A percentile compares a stretch with the other conserved stretches of the same genome.
Conservation (phyloP, 2,888 invertebrate genomes). For the Colletes collaris region DNA sequence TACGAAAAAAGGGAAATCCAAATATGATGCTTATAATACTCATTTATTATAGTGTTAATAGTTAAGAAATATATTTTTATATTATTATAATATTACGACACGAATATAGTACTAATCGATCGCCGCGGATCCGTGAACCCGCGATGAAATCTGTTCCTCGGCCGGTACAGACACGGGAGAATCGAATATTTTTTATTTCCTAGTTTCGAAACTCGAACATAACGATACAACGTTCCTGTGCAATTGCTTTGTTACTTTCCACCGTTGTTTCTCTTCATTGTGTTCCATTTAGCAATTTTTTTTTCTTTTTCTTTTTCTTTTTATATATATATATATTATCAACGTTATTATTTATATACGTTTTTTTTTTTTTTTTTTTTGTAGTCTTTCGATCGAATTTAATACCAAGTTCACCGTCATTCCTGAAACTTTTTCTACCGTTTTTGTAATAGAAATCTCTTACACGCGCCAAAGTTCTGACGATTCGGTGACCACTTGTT, state of each 20-base stretch:
- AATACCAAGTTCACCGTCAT: background rate
- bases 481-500: background rate
- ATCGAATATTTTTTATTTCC: slow-evolving; percentile 52
- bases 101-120: slow-evolving; percentile 75
- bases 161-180: slow-evolving; percentile 52
- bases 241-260: slow-evolving; percentile 40
- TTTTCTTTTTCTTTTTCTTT: background rate
- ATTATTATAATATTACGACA: slow-evolving; percentile 80
- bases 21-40: slow-evolving; percentile 82
- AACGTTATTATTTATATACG: slow-evolving; percentile 8
- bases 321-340: background rate
- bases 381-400: background rate
- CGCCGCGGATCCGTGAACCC: slow-evolving; percentile 66
- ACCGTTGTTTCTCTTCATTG: slow-evolving; percentile 22
- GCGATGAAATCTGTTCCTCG: slow-evolving; percentile 70
- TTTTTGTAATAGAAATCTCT: slow-evolving; percentile 2
- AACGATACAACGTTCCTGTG: slow-evolving; percentile 41
- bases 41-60: slow-evolving; percentile 83
- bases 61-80: slow-evolving; percentile 83
- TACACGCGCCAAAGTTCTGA: background rate
- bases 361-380: too few relatives aligned
- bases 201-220: slow-evolving; percentile 36
- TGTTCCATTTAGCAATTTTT: background rate
- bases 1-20: slow-evolving; percentile 65
- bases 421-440: slow-evolving; percentile 4